Conservation (phyloP, 2,113 vertebrate genomes). For the Climacteris rufus region DNA sequence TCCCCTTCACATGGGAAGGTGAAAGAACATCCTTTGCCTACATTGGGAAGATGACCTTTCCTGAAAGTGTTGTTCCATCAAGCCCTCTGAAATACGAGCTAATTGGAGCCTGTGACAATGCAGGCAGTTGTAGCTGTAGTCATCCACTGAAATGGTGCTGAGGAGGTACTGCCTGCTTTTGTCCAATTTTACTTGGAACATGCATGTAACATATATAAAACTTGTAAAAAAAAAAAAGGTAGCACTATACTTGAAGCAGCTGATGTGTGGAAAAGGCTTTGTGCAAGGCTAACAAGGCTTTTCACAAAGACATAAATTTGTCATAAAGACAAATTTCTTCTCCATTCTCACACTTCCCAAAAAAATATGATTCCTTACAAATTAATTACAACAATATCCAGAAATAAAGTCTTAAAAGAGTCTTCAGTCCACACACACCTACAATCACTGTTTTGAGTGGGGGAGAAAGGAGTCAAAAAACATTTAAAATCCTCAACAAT, state of each 20-base stretch:
- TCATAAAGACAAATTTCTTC: not conserved
- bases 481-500: not conserved
- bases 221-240: not conserved
- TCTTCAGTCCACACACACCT: not conserved
- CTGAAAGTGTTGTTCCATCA: not conserved
- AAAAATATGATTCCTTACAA: not conserved
- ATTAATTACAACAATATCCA: not conserved
- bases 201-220: not conserved
- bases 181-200: not conserved
- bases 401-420: not conserved
- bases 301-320: too few species aligned
- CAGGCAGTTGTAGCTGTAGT: not conserved
- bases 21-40: not conserved
- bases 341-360: not conserved
- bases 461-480: not conserved
- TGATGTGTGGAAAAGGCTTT: not conserved
- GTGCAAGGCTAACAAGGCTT: not conserved
- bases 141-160: not conserved
- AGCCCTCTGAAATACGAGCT: not conserved
- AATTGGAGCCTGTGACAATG: not conserved
- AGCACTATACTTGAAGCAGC: not conserved
- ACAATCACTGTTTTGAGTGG: not conserved
- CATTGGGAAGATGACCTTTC: not conserved
- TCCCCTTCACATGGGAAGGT: not conserved
- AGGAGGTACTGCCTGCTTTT: not conserved